A percentile compares a stretch with the other conserved stretches of the same genome.
Conservation (phyloP, 1,140 invertebrate species). For the Pseudoatta argentina region DNA sequence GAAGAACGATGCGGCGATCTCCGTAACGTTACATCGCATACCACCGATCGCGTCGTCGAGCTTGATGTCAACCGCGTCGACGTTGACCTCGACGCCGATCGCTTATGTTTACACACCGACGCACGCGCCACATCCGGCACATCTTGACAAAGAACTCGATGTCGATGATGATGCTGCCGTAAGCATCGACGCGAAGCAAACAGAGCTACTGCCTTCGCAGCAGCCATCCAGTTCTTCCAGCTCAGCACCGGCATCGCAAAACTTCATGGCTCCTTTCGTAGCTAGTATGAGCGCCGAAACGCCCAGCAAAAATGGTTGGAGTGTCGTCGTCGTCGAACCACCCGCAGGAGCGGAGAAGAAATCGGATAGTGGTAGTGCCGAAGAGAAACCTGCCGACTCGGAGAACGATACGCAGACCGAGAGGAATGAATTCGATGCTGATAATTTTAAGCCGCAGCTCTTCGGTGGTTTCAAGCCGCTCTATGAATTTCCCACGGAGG, state of each 20-base stretch:
- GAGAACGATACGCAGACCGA: constrained; percentile 80
- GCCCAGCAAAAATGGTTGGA: constrained; percentile 88
- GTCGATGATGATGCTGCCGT: constrained; percentile 57
- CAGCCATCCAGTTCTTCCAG: constrained; percentile 85
- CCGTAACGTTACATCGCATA: constrained; percentile 81
- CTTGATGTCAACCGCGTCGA: constrained; percentile 34
- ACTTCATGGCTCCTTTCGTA: constrained; percentile 91
- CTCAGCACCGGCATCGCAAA: constrained; percentile 86
- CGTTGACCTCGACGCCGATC: constrained; percentile 79
- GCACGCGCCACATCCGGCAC: constrained; percentile 65
- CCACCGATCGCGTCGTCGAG: constrained; percentile 15
- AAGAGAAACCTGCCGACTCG: constrained; percentile 51
- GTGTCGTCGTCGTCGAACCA: constrained; percentile 86
- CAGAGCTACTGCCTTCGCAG: constrained; percentile 82
- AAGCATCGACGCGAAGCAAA: constrained; percentile 70
- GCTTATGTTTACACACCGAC: constrained; percentile 84
- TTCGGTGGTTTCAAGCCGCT: constrained; percentile 91
- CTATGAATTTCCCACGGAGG: constrained; percentile 84
- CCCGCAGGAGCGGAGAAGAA: constrained; percentile 44
- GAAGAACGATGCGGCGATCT: constrained; percentile 82
- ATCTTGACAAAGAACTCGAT: constrained; percentile 68
- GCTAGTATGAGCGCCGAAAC: constrained; percentile 88
- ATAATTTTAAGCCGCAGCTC: constrained; percentile 90
- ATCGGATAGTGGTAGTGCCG: constrained; percentile 72
- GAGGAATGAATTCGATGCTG: constrained; percentile 87